Evolutionary conservation across 2,888 invertebrate genomes (phyloP), one percentile per base, ranked within the genome.

Genomic region (Alsophila aescularia): DNA sequence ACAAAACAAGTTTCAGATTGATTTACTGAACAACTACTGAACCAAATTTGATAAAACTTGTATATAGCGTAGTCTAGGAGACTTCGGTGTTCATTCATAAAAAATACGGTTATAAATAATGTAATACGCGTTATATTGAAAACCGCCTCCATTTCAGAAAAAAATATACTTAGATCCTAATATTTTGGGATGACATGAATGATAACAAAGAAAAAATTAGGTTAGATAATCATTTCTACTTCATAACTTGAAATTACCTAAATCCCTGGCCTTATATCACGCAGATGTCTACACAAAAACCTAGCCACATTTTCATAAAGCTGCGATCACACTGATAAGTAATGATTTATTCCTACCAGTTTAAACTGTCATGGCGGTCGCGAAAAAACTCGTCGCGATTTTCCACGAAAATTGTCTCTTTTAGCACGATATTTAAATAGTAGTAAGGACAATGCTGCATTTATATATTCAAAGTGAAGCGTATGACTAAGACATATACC

Each of bases 321-420:
- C 51, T 21, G 24, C 50, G 66, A 64, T 64, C 63, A 51, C 18
- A 43, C 58, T 52, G 66, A 66, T 66, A 66, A 64, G 57, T 57
- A 55, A 62, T 66, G 64, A 66, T 66, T 66, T 66, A 66, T 66
- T 60, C 60, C 54, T 41, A 47, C 62, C 60, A 63, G 66, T 62
- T 63, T 56, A 60, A 63, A 61, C 61, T 58, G 54, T 60, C 60
- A 53, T 57, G 54, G 65, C 52, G 50, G 63, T 52, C 54, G 58
- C 52, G 58, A 60, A 63, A 66, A 66, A 66, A 63, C 59, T 57
- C 51, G 50, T 58, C 41, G 29, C 51, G 52, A 48, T 44, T 56
- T 48, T 51, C 60, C 61, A 66, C 65, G 61, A 66, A 61, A 63
- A 60, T 49, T 57, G 50, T 50, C 27, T 47, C 42, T 54, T 35